Evolutionary conservation across 2,888 invertebrate species (phyloP), one percentile per base, ranked within the genome.

Genomic region (Polyommatus icarus): DNA sequence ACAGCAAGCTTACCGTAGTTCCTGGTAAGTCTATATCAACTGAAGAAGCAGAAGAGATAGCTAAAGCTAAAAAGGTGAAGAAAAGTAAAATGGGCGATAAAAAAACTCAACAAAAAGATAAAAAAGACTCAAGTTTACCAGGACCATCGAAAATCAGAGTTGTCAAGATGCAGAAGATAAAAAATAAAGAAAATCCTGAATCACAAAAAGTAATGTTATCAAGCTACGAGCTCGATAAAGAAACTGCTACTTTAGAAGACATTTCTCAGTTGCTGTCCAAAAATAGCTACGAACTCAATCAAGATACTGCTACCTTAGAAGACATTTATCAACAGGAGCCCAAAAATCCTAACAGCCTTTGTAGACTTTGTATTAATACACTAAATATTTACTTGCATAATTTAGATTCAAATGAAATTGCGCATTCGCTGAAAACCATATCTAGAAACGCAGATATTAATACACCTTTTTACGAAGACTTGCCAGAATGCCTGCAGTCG

Each of bases 11-110:
- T 24, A 61, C 61, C 76, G 79, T 80, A 1, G 76, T 72, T 61
- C 71, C 80, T 50, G 80, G 79, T 40, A 79, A 79, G 76, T 78
- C 79, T 12, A 78, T 81, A 67, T 81, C 80, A 50, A 79, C 78
- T 20, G 78, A 81, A 79, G 79, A 80, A 73, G 76, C 76, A 78
- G 29, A 78, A 78, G 29, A 78, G 76, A 76, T 61, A 77, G 57
- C 46, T 40, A 78, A 59, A 61, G 20, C 40, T 20, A 79, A 78
- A 77, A 77, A 77, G 36, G 20, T 61, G 32, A 77, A 79, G 54
- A 77, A 78, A 50, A 40, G 40, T 40, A 40, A 40, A 8, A 40
- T 40, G 40, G 40, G 40, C 40, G 50, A 78, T 72, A 59, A 59
- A 79, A 78, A 67, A 77, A 71, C 46, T 40, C 72, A 78, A 77